Evolutionary conservation across 2,113 vertebrate genomes (phyloP), one percentile per base, ranked within the genome.

Genomic region (Protomyctophum bolini): DNA sequence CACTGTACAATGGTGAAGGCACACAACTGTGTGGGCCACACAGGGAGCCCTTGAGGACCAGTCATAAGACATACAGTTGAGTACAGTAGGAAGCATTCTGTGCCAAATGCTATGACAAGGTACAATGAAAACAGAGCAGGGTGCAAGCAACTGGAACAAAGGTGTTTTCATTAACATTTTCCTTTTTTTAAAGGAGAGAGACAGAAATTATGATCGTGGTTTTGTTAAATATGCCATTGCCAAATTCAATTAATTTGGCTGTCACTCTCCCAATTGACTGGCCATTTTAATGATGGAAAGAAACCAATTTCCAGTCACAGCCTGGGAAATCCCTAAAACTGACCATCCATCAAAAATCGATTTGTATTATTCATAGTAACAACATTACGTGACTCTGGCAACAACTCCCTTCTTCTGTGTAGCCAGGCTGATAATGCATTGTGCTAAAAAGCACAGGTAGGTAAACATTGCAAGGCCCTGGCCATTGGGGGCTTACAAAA

Each of bases 301-400:
- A 74, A 73, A 76, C 49, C 47, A 0, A 76, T 67, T 62, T 66
- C 64, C 74, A 70, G 67, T 66, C 15, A 61, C 48, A 72, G 21
- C 21, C 21, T 21, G 21, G 79, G 67, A 84, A 77, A 81, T 51
- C 79, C 86, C 83, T 77, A 10, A 59, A 70, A 14, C 58, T 1
- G 68, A 68, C 68, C 76, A 70, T 77, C 77, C 68, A 80, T 72
- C 50, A 54, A 21, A 47, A 45, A 54, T 6, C 41, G 52, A n/a
- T 28, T 68, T 57, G 48, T 4, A 46, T 80, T 82, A 75, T 79
- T 79, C 63, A 77, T 71, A 21, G 11, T 15, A 55, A 12, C 65
- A 63, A 12, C 65, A 63, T 68, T 59, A 77, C 66, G 52, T 3
- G 58, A 70, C 72, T 21, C 21, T 81, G 5, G 80, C 65, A 73